Base-by-base conservation (phyloP, 2,797 vertebrate genomes). In the Rhinatrema bivittatum region DNA sequence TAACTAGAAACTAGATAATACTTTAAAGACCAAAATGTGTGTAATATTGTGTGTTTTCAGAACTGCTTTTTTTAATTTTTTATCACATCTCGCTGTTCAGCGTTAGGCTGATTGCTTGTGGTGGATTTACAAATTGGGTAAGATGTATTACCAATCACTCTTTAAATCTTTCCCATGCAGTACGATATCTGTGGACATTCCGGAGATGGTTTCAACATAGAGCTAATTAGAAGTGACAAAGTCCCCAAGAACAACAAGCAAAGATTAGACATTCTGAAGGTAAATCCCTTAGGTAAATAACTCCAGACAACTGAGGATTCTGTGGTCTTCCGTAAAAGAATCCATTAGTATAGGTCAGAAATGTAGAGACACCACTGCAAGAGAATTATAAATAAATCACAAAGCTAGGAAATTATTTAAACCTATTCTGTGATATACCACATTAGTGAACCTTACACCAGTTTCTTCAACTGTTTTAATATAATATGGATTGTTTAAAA, bases 161-260 rank as follows among this genome's bases (percentile, higher is more conserved):
- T 60, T 30, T 26, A 17, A 10, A 16, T 68, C 49, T 73, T 37
- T 72, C 40, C 29, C 35, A 31, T 57, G 3, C 62, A 99, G 94
- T 99, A 97, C 2, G 94, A 98, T 69, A 79, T 99, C 7, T 56
- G 78, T 31, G 95, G 92, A 20, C 95, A 99, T 70, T 98, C 96
- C 0, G 96, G 96, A 29, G 93, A 98, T 13, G 87, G 83, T 35
- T 93, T 78, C 46, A 68, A 94, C 68, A 91, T 98, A 2, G 48
- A 76, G 32, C 72, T 99, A 33, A 88, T 97, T 64, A 73, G 44
- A 35, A 62, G 60, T 17, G 77, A 92, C 68, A 88, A 85, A 65
- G 54, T 84, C 25, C 96, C 94, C 25, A 93, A 87, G 68, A 79
- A 99, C 47, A 84, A 95, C 73, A 98, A 97, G 37, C 71, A 99